Base-by-base conservation (phyloP, 92 coral and sea anemone genomes). In the Zoanthus sansibaricus region DNA sequence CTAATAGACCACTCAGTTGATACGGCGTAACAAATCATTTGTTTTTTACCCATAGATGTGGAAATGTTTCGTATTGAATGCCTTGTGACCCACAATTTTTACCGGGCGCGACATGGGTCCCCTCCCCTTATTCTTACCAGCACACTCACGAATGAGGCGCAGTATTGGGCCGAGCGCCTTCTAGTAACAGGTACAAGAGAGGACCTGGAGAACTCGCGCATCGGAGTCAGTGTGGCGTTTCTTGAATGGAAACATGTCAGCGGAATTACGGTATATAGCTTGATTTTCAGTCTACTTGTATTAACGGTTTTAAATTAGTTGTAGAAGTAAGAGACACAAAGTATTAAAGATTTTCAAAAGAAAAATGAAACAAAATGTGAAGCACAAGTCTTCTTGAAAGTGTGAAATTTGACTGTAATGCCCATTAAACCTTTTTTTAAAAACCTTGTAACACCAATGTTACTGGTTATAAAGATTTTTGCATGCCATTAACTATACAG, bases 111-210 rank as follows among this genome's bases (percentile, higher is more conserved):
- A 51, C 99, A 97, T 83, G 96, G 97, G 59, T 90, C 95, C 80
- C 90, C 97, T 4, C 99, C 99, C 3, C 86, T 97, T 45, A 93
- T 92, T 30, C 88, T 94, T 71, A 88, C 93, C 76, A 89, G 92
- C 71, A 78, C 89, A 69, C 95, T 97, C 4, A 95, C 92, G 55
- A 98, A 95, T 78, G 97, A 95, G 79, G 99, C 99, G 55, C 99
- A 97, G 78, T 91, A 97, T 87, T 97, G 99, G 99, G 99, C 99
- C 42, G 99, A 97, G 90, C 95, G 98, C 64, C 94, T 94, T 62
- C 94, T 94, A 52, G 98, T 94, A 47, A 94, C 98, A 21, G 95
- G 98, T 68, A 91, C 98, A 61, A 86, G 86, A 9, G 98, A 93
- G 82, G 95, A 93, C 82, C 90, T 92, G 47, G 96, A 93, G 70